Evolutionary conservation across 2,797 vertebrate species (phyloP).

Genomic region (Notamacropus eugenii): DNA sequence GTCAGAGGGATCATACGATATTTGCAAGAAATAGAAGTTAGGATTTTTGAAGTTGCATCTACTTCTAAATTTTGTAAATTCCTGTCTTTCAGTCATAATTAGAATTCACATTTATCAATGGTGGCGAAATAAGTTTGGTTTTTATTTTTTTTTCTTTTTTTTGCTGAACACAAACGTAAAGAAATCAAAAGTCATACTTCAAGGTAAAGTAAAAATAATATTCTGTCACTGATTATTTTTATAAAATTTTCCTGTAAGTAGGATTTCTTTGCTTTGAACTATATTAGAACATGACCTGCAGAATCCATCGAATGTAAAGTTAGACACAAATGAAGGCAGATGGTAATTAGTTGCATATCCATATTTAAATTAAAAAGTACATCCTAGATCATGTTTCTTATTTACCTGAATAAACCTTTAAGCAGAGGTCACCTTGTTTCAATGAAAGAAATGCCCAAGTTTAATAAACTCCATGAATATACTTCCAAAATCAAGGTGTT

Average conservation of each 20-base stretch:
- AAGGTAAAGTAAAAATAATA: slow-evolving; percentile 44
- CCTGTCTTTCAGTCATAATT: neutral
- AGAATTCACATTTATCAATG: slow-evolving; percentile 12
- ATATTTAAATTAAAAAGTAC: slow-evolving; percentile 67
- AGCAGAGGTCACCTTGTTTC: slow-evolving; percentile 42
- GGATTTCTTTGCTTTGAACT: slow-evolving; percentile 35
- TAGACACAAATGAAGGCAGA: slow-evolving; percentile 68
- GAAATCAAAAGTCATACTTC: slow-evolving; percentile 40
- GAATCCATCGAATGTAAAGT: slow-evolving; percentile 57
- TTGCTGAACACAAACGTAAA: slow-evolving; percentile 53
- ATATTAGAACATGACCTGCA: slow-evolving; percentile 54
- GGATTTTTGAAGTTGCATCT: neutral
- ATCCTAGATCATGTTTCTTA: slow-evolving; percentile 59
- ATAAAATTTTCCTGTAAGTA: slow-evolving; percentile 43
- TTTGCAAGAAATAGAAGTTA: neutral
- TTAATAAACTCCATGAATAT: slow-evolving; percentile 39
- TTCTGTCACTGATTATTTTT: slow-evolving; percentile 60
- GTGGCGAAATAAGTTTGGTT: neutral
- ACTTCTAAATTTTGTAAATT: neutral
- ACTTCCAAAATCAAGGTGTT: slow-evolving; percentile 64
- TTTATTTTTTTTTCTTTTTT: neutral
- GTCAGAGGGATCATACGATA: neutral
- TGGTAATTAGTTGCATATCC: slow-evolving; percentile 72
- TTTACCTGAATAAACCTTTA: slow-evolving; percentile 57
- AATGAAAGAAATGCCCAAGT: slow-evolving; percentile 54